A percentile compares a stretch with the other conserved stretches of the same genome.
These are phyloP conservation scores for Erebia aethiops DNA, from an alignment of 2,888 invertebrate species.

Conservation along the genomic window DNA sequence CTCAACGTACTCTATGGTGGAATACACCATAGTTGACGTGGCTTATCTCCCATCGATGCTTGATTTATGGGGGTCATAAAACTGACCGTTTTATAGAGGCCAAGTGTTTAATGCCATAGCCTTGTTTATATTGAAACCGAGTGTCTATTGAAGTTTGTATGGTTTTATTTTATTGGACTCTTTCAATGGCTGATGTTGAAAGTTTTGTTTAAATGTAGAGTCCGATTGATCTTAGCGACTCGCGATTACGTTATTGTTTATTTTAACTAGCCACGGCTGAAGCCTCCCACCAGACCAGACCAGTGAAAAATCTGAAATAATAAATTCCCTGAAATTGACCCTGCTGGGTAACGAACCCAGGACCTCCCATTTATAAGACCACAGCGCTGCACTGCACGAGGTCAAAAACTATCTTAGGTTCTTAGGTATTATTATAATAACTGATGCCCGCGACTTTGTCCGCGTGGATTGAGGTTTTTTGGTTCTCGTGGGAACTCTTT, in stretches of 20 bases:
- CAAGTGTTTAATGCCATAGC: constrained; percentile 55
- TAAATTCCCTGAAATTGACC: no score
- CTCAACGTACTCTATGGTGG: constrained; percentile 6
- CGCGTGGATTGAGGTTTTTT: no score
- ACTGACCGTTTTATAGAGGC: constrained; percentile 69
- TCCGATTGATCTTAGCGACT: constrained; percentile 21
- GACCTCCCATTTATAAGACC: no score
- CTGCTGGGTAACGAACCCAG: no score
- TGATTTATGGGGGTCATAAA: constrained; percentile 74
- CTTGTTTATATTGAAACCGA: constrained; percentile 55
- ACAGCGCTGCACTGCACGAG: no score
- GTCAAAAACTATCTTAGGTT: no score
- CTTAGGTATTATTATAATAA: no score
- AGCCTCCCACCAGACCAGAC: no score
- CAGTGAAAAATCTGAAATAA: no score
- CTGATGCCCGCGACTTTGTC: no score
- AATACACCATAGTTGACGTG: constrained; percentile 23
- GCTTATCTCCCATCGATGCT: constrained; percentile 60
- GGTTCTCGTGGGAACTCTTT: no score
- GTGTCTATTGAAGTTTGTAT: constrained; percentile 47
- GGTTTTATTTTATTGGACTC: constrained; percentile 49
- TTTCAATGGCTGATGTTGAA: constrained; percentile 13
- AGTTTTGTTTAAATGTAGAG: constrained; percentile 30
- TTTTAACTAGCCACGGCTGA: background rate
- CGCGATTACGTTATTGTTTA: constrained; percentile 13